phyloP scores from a whole-genome alignment of 1,140 invertebrate genomes.

The Cephus cinctus region DNA sequence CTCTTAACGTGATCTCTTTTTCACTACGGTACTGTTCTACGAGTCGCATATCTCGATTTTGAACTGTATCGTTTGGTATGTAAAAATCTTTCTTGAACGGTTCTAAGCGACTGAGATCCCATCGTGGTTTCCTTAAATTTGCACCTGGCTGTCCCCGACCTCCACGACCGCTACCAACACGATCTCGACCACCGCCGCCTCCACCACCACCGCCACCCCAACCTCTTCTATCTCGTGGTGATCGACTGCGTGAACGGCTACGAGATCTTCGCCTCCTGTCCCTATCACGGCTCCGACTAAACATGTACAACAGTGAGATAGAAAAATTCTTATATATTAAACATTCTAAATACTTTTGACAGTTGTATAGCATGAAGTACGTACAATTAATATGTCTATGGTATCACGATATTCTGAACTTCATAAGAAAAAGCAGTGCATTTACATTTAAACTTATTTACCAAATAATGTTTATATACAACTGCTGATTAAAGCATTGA shows the following conservation, averaged over 20 bases:
- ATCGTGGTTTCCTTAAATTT: slow-evolving; percentile 76
- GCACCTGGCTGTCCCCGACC: slow-evolving; percentile 64
- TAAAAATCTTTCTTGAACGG: slow-evolving; percentile 95
- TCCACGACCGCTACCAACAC: slow-evolving; percentile 57
- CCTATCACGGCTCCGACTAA: slow-evolving; percentile 47
- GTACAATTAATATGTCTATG: too few species aligned
- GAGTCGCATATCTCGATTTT: slow-evolving; percentile 67
- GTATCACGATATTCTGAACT: too few species aligned
- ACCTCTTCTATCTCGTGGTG: slow-evolving; percentile 46
- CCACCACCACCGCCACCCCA: slow-evolving; percentile 48
- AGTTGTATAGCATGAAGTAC: too few species aligned
- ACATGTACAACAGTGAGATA: too few species aligned
- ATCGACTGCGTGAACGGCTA: slow-evolving; percentile 45
- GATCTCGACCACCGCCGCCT: slow-evolving; percentile 54
- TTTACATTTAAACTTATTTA: background rate
- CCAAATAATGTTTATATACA: slow-evolving; percentile 8
- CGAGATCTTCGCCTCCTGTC: slow-evolving; percentile 47
- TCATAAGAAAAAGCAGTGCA: background rate
- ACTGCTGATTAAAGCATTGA: background rate
- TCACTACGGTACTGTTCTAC: slow-evolving; percentile 72
- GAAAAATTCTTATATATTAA: too few species aligned
- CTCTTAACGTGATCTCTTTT: slow-evolving; percentile 80
- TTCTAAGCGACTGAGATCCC: slow-evolving; percentile 75
- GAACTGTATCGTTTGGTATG: slow-evolving; percentile 72
- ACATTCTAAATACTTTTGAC: slow-evolving; percentile 5